Evolutionary conservation across 2,113 vertebrate genomes (phyloP).

Genomic region (Indri indri): DNA sequence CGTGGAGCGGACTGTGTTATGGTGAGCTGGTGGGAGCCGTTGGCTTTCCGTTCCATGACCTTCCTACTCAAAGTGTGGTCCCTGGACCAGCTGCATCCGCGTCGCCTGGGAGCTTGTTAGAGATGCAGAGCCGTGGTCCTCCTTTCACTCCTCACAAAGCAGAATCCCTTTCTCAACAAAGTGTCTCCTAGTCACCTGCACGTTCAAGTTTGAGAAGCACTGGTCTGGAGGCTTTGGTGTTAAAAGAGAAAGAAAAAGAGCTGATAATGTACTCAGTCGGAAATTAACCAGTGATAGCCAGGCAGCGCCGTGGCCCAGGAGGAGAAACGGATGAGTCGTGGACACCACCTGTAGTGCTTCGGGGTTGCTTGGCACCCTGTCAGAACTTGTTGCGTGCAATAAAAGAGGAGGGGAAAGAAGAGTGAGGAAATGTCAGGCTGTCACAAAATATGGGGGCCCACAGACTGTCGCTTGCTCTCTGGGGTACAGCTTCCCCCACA

Average conservation of each 20-base stretch:
- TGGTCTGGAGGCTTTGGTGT: neutral
- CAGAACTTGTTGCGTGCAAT: neutral
- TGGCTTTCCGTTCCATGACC: neutral
- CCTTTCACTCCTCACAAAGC: neutral
- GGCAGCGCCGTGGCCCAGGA: neutral
- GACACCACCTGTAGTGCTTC: neutral
- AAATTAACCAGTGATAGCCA: neutral
- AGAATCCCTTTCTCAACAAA: neutral
- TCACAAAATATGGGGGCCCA: accelerated
- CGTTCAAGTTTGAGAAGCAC: neutral
- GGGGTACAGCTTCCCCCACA: neutral
- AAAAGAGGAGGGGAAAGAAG: neutral
- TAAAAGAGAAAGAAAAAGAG: neutral
- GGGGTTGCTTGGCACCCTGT: neutral
- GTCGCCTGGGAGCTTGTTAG: too few species aligned
- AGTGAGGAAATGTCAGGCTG: neutral
- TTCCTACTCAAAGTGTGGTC: neutral
- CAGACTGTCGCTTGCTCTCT: accelerated
- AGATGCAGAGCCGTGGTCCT: neutral
- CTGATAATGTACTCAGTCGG: neutral
- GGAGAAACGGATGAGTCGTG: accelerated
- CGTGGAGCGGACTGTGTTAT: neutral
- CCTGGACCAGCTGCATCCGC: accelerated
- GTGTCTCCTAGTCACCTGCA: neutral
- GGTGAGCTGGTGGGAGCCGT: neutral